phyloP scores from a whole-genome alignment of 2,888 invertebrate species.

The Apodemia hepburni region DNA sequence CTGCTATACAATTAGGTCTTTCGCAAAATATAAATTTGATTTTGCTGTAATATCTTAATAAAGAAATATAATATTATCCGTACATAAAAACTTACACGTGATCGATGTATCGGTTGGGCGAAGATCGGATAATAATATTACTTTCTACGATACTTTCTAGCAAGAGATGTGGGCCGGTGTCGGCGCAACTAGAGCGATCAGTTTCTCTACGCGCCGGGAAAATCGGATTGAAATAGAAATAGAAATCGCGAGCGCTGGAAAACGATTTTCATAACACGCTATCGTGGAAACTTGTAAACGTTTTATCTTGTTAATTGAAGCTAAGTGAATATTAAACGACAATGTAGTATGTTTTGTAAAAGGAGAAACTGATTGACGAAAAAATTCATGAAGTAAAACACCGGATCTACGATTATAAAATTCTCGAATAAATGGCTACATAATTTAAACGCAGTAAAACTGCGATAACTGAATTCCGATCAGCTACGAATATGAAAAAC shows the following conservation, averaged over 20 bases:
- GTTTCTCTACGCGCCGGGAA: conserved; percentile 76
- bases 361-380: not conserved
- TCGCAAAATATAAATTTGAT: not conserved
- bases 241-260: conserved; percentile 57
- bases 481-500: no score
- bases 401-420: no score
- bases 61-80: not conserved
- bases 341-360: not conserved
- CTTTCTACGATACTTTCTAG: conserved; percentile 80
- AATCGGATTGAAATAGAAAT: conserved; percentile 80
- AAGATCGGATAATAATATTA: conserved; percentile 69
- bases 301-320: conserved; percentile 25
- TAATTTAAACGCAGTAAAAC: no score
- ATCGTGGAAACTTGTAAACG: conserved; percentile 49
- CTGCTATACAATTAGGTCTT: not conserved
- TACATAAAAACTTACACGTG: conserved; percentile 59
- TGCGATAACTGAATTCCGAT: no score
- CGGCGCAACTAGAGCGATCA: conserved; percentile 75
- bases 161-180: conserved; percentile 75
- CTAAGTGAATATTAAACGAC: not conserved
- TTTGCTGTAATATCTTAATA: not conserved
- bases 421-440: no score
- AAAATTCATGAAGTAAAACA: not conserved
- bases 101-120: conserved; percentile 64
- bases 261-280: conserved; percentile 70